phyloP scores from a whole-genome alignment of 2,888 invertebrate species.

The Drosophila cognata region DNA sequence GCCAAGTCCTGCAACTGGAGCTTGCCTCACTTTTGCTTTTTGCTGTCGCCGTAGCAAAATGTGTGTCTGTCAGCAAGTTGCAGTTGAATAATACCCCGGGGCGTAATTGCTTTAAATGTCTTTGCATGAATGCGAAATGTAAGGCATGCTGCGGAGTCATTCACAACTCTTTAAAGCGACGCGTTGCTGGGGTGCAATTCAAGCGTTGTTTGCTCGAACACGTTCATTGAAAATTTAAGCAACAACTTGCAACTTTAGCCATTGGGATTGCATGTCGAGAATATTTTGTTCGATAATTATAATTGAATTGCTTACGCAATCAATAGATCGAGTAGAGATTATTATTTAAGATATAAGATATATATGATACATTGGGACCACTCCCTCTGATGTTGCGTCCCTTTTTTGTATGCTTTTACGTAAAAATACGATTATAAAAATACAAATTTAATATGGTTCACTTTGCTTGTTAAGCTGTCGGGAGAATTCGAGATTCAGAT shows the following conservation, averaged over 20 bases:
- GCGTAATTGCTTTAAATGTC: conserved; percentile 80
- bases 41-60: conserved; percentile 45
- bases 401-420: neutral
- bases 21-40: conserved; percentile 72
- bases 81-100: conserved; percentile 76
- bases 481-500: conserved; percentile 9
- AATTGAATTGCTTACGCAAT: conserved; percentile 15
- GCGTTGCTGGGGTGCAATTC: conserved; percentile 10
- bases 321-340: neutral
- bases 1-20: conserved; percentile 27
- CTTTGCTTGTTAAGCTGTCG: conserved; percentile 1
- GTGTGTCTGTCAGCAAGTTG: conserved; percentile 77
- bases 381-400: neutral
- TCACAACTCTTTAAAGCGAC: conserved; percentile 54
- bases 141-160: conserved; percentile 37
- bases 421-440: neutral
- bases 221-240: neutral
- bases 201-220: neutral
- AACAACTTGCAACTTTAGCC: conserved; percentile 8
- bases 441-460: neutral
- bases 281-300: neutral
- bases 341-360: too few relatives aligned
- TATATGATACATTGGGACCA: neutral
- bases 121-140: conserved; percentile 73
- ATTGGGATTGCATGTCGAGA: neutral